A percentile compares a stretch with the other conserved stretches of the same genome.
phyloP scores from a whole-genome alignment of 2,888 invertebrate species.

The Eudasyphora cyanicolor region DNA sequence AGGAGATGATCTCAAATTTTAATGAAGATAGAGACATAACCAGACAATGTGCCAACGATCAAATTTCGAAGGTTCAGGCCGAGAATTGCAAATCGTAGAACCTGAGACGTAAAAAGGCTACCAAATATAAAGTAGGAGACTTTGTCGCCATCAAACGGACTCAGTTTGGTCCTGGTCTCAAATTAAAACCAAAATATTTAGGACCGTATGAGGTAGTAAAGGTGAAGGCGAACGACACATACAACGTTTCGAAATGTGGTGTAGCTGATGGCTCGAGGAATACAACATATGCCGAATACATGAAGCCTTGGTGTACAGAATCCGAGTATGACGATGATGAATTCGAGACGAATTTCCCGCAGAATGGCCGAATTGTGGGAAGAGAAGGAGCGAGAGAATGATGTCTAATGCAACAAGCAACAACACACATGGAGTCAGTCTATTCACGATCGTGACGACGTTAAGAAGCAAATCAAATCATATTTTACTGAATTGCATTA shows the following conservation, averaged over 20 bases:
- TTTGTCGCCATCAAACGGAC: conserved; percentile 53
- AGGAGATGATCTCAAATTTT: conserved; percentile 30
- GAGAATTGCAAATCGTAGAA: conserved; percentile 60
- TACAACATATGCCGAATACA: conserved; percentile 41
- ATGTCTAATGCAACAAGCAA: no score
- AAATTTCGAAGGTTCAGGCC: conserved; percentile 58
- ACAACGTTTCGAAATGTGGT: conserved; percentile 46
- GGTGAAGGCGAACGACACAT: conserved; percentile 34
- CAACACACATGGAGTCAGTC: no score
- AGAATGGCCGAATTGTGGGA: conserved; percentile 55
- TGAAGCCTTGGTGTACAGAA: conserved; percentile 35
- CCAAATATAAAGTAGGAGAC: conserved; percentile 15
- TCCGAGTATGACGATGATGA: conserved; percentile 42
- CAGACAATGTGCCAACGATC: conserved; percentile 45
- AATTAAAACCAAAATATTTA: conserved; percentile 47
- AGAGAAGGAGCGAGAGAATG: not conserved
- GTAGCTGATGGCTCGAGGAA: conserved; percentile 32
- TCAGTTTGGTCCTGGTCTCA: conserved; percentile 36
- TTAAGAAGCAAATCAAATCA: not conserved
- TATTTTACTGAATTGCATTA: not conserved
- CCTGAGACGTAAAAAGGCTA: conserved; percentile 44
- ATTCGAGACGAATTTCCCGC: conserved; percentile 22
- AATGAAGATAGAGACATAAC: conserved; percentile 39
- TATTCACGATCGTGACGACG: not conserved
- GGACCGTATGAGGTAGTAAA: conserved; percentile 34